Evolutionary conservation across 1,140 invertebrate species (phyloP).

Genomic region (Centruroides sculpturatus): DNA sequence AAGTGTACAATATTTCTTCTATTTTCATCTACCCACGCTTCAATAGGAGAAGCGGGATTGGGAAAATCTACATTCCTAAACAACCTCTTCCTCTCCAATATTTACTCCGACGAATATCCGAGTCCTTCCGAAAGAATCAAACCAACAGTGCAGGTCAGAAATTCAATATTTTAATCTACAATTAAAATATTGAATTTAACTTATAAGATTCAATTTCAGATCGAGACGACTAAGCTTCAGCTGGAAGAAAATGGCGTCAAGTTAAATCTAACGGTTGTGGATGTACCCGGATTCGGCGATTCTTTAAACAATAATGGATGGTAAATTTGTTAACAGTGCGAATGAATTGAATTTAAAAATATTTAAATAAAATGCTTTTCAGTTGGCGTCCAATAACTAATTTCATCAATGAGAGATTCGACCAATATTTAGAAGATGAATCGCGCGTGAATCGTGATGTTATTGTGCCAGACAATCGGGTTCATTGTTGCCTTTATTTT

Average conservation of each 20-base stretch:
- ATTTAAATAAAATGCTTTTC: not conserved
- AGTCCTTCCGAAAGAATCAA: slow-evolving; percentile 68
- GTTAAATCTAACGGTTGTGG: slow-evolving; percentile 41
- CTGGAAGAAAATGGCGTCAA: slow-evolving; percentile 50
- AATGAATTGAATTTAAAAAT: too few relatives aligned
- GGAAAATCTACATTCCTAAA: slow-evolving; percentile 98
- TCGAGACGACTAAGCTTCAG: slow-evolving; percentile 82
- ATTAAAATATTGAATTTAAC: too few relatives aligned
- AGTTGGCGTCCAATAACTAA: slow-evolving; percentile 96
- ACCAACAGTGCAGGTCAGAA: slow-evolving; percentile 68
- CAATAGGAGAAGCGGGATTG: slow-evolving; percentile 75
- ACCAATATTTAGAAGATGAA: slow-evolving; percentile 86
- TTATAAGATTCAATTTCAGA: slow-evolving; percentile 32
- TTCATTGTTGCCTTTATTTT: slow-evolving; percentile 99
- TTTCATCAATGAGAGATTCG: slow-evolving; percentile 92
- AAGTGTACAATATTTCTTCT: too few relatives aligned
- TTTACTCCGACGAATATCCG: slow-evolving; percentile 76
- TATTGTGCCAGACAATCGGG: slow-evolving; percentile 43
- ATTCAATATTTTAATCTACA: too few relatives aligned
- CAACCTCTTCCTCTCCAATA: slow-evolving; percentile 96
- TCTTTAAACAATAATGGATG: slow-evolving; percentile 51
- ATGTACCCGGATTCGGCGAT: slow-evolving; percentile 54
- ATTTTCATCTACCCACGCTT: too few relatives aligned
- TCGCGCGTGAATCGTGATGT: slow-evolving; percentile 65
- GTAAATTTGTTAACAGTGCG: not conserved